Percentiles rank a stretch among this genome's conserved stretches.
Conservation (phyloP, 2,113 vertebrate genomes). For the Triplophysa siluroides region DNA sequence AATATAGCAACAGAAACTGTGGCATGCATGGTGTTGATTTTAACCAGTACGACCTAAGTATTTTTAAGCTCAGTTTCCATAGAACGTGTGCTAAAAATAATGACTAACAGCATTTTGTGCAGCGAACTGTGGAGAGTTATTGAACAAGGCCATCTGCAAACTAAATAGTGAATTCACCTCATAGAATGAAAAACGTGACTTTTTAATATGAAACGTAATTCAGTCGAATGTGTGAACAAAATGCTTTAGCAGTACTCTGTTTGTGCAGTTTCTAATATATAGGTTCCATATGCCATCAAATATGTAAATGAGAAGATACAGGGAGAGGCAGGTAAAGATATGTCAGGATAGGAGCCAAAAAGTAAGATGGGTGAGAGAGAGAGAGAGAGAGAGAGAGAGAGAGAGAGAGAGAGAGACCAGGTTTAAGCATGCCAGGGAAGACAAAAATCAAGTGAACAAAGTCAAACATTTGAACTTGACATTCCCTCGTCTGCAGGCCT, state of each 20-base stretch:
- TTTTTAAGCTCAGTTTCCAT: too few species aligned
- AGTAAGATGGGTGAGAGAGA: neutral
- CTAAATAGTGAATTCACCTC: neutral
- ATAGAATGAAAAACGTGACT: neutral
- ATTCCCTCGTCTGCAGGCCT: conserved; percentile 60
- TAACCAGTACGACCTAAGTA: too few species aligned
- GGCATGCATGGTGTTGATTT: too few species aligned
- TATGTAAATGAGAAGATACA: neutral
- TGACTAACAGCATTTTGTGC: too few species aligned
- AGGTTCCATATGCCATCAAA: conserved; percentile 2
- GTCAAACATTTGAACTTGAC: conserved; percentile 63
- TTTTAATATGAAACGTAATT: neutral
- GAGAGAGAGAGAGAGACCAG: conserved; percentile 4
- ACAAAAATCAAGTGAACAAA: conserved; percentile 42
- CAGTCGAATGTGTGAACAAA: neutral
- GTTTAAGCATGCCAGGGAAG: conserved; percentile 14
- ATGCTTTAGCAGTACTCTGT: neutral
- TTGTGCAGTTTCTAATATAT: neutral
- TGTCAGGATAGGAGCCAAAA: too few species aligned
- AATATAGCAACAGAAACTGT: too few species aligned
- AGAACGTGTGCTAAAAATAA: too few species aligned
- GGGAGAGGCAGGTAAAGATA: neutral
- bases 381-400: conserved; percentile 28
- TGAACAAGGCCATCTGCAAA: neutral
- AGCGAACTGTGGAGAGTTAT: too few species aligned